These are phyloP conservation scores for Ictalurus punctatus DNA, from an alignment of 2,113 vertebrate species.

Conservation along the genomic window DNA sequence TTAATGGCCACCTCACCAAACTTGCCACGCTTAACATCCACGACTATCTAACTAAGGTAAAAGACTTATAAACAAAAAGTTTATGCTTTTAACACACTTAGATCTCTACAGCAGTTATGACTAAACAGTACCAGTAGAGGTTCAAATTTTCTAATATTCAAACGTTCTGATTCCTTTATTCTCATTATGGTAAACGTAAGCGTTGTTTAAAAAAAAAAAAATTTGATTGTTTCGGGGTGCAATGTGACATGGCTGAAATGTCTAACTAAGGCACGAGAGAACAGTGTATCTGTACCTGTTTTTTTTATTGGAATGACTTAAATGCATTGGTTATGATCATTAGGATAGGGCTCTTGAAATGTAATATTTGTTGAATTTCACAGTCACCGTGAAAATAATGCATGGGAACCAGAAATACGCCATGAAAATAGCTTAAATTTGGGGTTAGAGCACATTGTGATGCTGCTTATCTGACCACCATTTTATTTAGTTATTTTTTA, in stretches of 20 bases:
- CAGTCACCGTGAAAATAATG: background rate
- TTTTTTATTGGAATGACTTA: background rate
- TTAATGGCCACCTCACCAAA: constrained; percentile 95
- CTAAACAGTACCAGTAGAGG: background rate
- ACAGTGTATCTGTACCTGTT: background rate
- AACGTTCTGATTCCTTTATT: background rate
- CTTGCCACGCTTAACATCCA: constrained; percentile 96
- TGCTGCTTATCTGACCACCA: background rate
- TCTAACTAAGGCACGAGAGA: background rate
- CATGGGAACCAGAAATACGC: background rate
- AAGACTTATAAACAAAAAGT: background rate
- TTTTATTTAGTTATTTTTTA: background rate
- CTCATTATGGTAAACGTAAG: background rate
- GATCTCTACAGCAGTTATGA: background rate
- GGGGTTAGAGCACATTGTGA: background rate
- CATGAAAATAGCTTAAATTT: background rate
- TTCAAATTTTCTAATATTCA: background rate
- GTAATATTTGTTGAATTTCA: background rate
- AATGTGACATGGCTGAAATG: background rate
- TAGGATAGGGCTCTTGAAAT: background rate
- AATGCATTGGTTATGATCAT: background rate
- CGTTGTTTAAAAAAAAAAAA: background rate
- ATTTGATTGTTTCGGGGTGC: background rate
- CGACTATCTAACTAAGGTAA: constrained; percentile 94
- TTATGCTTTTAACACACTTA: background rate